A percentile compares a stretch with the other conserved stretches of the same genome.
Conservation (phyloP, 2,797 vertebrate genomes). For the Picus viridis region DNA sequence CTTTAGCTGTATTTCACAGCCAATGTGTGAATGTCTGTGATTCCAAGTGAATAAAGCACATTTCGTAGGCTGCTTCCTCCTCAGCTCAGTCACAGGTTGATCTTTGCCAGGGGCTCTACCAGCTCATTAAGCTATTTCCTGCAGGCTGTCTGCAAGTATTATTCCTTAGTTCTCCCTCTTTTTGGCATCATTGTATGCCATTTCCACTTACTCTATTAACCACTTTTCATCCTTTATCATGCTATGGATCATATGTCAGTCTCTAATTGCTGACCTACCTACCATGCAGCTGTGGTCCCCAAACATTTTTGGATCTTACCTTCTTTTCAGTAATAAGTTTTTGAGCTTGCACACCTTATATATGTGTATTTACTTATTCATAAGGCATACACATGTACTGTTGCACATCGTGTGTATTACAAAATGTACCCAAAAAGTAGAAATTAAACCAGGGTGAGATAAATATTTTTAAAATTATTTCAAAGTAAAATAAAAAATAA, state of each 20-base stretch:
- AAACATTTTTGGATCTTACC: neutral
- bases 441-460: neutral
- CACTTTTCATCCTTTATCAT: neutral
- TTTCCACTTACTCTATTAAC: neutral
- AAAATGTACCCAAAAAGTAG: neutral
- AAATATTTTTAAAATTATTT: neutral
- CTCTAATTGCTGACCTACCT: neutral
- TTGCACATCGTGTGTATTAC: neutral
- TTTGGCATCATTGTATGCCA: neutral
- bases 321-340: neutral
- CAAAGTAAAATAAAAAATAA: too few relatives aligned
- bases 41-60: neutral
- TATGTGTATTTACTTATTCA: neutral
- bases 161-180: neutral
- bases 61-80: neutral
- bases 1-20: slow-evolving; percentile 20
- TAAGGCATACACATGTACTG: neutral
- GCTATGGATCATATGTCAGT: neutral
- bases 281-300: neutral
- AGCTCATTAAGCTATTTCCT: neutral
- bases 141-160: neutral
- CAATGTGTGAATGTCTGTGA: neutral
- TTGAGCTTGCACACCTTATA: neutral
- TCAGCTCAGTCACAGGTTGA: neutral
- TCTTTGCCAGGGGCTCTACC: neutral